Conservation (phyloP, 2,888 invertebrate genomes). For the Cataglyphis rosenhaueri region DNA sequence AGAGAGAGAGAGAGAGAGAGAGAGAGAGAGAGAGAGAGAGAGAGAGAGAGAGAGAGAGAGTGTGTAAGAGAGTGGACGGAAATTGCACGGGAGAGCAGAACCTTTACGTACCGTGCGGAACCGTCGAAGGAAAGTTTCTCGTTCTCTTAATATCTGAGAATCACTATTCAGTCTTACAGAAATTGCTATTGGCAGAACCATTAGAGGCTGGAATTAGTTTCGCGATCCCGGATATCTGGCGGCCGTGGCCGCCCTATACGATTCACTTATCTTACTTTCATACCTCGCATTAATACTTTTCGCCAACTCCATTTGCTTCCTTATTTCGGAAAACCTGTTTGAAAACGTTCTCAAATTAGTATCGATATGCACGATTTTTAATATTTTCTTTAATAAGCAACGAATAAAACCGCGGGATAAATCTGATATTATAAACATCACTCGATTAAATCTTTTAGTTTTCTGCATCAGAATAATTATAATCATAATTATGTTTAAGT, state of each 20-base stretch:
- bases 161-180: slow-evolving; percentile 77
- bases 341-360: neutral
- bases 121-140: slow-evolving; percentile 47
- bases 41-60: too few relatives aligned
- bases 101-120: slow-evolving; percentile 5
- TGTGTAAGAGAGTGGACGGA: slow-evolving; percentile 7
- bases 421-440: neutral
- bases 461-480: neutral
- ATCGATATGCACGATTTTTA: neutral
- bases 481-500: neutral
- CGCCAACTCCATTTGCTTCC: slow-evolving; percentile 43
- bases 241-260: slow-evolving; percentile 61
- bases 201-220: slow-evolving; percentile 81
- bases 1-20: too few relatives aligned
- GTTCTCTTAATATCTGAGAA: slow-evolving; percentile 56
- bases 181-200: slow-evolving; percentile 82
- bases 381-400: neutral
- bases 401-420: neutral
- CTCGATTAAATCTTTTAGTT: neutral
- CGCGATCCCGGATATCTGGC: slow-evolving; percentile 68
- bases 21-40: neutral
- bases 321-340: slow-evolving; percentile 30
- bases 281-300: slow-evolving; percentile 77
- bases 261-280: slow-evolving; percentile 79
- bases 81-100: slow-evolving; percentile 38